Base-by-base conservation (phyloP, 2,888 invertebrate genomes). In the Emmelina monodactyla region DNA sequence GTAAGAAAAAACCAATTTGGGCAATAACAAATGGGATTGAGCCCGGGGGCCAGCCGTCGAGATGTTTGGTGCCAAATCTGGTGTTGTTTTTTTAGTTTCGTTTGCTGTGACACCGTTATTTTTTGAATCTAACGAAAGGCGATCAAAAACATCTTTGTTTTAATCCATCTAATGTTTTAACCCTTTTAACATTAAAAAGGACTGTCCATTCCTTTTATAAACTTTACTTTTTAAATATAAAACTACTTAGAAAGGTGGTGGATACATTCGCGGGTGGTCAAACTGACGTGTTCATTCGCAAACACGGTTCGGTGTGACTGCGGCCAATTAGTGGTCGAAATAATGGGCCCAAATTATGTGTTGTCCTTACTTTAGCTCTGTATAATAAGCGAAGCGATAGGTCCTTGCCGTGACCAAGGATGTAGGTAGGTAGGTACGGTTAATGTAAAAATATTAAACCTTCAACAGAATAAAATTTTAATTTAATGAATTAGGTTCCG, bases 301-400 rank as follows among this genome's bases (percentile, higher is more conserved):
- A 19, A 11, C 25, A 14, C 22, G 42, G 32, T 32, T 55, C 60
- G 55, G 68, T 61, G 64, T 62, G 59, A 66, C 57, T 47, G 37
- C 41, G 43, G 55, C 50, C 62, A 57, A 55, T 70, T 70, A 71
- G 75, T 56, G 72, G 73, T 72, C 62, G 59, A 54, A 61, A 58
- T 76, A 76, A 78, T 79, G 72, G 69, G 50, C 64, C 68, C 50
- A 76, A 75, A 75, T 78, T 66, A 79, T 55, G 65, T 59, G 63
- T 58, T 69, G 70, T 70, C 72, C 68, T 72, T 72, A 9, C 14
- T 5, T 19, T 19, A 19, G n/a, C n/a, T n/a, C n/a, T n/a, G n/a
- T n/a, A n/a, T n/a, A n/a, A n/a, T n/a, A n/a, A n/a, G n/a, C n/a
- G n/a, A n/a, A n/a, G n/a, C n/a, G n/a, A n/a, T n/a, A n/a, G n/a